Percentiles rank a stretch among this genome's conserved stretches.
Evolutionary conservation across 2,888 invertebrate species (phyloP).

Genomic region (Conchocele bisecta): DNA sequence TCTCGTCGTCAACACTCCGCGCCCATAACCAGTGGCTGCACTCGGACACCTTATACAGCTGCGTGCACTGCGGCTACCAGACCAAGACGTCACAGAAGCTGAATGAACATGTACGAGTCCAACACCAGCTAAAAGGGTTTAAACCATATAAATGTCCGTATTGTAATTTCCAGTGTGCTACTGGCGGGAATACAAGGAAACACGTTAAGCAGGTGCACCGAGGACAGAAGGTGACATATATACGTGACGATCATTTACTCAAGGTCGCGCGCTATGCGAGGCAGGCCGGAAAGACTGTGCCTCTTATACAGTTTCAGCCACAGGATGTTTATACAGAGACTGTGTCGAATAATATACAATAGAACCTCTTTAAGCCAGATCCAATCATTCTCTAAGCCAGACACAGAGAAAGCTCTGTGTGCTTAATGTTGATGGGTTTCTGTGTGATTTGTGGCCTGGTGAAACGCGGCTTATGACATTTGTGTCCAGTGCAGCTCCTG

Average conservation of each 20-base stretch:
- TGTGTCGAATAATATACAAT: too few relatives aligned
- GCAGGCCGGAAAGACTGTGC: slow-evolving; percentile 49
- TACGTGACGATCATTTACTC: slow-evolving; percentile 55
- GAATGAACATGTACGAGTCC: slow-evolving; percentile 70
- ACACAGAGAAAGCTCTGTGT: too few relatives aligned
- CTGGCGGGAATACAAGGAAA: slow-evolving; percentile 73
- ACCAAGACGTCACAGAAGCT: slow-evolving; percentile 63
- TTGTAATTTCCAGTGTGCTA: slow-evolving; percentile 70
- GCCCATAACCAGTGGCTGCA: slow-evolving; percentile 69
- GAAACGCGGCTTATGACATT: too few relatives aligned
- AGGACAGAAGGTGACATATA: slow-evolving; percentile 63
- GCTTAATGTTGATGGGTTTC: too few relatives aligned
- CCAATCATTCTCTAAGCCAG: too few relatives aligned
- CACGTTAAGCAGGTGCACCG: slow-evolving; percentile 70
- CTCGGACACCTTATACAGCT: slow-evolving; percentile 60
- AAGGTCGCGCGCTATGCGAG: slow-evolving; percentile 54
- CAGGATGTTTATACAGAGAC: too few relatives aligned
- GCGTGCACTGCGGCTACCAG: slow-evolving; percentile 68
- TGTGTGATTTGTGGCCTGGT: too few relatives aligned
- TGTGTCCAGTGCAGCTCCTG: too few relatives aligned
- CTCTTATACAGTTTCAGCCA: slow-evolving; percentile 25
- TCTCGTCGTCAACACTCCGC: slow-evolving; percentile 54
- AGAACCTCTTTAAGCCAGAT: too few relatives aligned
- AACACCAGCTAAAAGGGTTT: slow-evolving; percentile 71
- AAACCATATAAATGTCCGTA: slow-evolving; percentile 73